A percentile compares a stretch with the other conserved stretches of the same genome.
Evolutionary conservation across 2,888 invertebrate genomes (phyloP).

Genomic region (Drosophila ustulata): DNA sequence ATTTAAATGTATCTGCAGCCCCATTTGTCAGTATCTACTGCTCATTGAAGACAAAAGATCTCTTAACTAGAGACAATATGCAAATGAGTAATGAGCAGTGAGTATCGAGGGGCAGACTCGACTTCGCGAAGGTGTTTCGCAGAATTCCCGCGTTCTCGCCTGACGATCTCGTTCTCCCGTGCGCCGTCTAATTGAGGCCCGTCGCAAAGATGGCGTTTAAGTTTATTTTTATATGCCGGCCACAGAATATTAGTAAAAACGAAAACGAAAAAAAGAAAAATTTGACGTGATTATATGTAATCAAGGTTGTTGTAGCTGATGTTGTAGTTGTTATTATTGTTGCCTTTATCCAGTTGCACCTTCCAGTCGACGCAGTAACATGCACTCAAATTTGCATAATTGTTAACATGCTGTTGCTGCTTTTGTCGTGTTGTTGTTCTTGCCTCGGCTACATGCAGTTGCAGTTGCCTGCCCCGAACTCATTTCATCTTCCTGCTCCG

Average conservation of each 20-base stretch:
- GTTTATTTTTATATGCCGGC: conserved; percentile 66
- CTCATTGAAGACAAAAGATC: conserved; percentile 42
- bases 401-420: conserved; percentile 82
- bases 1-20: conserved; percentile 38
- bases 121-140: conserved; percentile 53
- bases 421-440: conserved; percentile 67
- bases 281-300: conserved; percentile 84
- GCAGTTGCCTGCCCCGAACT: conserved; percentile 29
- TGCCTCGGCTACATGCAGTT: conserved; percentile 36
- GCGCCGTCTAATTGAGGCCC: conserved; percentile 57
- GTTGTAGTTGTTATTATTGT: conserved; percentile 19
- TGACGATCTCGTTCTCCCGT: conserved; percentile 33
- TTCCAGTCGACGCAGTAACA: conserved; percentile 56
- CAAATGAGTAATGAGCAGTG: conserved; percentile 9
- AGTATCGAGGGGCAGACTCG: too few relatives aligned
- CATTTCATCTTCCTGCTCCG: conserved; percentile 5
- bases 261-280: conserved; percentile 63
- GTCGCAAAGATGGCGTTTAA: conserved; percentile 75
- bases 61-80: conserved; percentile 41
- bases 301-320: conserved; percentile 59
- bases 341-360: conserved; percentile 39
- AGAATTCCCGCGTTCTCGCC: conserved; percentile 68
- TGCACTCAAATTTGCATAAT: conserved; percentile 83
- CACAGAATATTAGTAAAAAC: conserved; percentile 13
- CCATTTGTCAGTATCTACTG: conserved; percentile 11